Conservation (phyloP, 92 coral and sea anemone species). For the Zoanthus gigantus region DNA sequence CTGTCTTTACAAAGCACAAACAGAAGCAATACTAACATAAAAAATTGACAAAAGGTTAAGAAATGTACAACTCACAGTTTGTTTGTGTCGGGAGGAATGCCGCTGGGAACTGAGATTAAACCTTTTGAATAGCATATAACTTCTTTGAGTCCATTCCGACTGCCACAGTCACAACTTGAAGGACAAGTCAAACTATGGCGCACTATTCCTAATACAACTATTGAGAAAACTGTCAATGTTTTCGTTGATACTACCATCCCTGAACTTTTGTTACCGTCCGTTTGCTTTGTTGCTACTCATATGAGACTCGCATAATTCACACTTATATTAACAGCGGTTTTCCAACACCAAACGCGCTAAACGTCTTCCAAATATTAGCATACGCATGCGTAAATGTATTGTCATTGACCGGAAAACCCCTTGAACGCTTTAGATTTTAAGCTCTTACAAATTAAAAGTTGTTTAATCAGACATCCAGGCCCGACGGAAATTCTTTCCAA, state of each 20-base stretch:
- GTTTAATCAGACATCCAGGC: slow-evolving; percentile 12
- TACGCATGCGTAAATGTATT: slow-evolving; percentile 49
- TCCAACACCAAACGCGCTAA: slow-evolving; percentile 35
- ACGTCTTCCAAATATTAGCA: slow-evolving; percentile 35
- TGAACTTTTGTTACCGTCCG: neutral
- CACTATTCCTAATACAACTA: slow-evolving; percentile 23
- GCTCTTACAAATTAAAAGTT: slow-evolving; percentile 21
- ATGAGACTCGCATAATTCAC: slow-evolving; percentile 25
- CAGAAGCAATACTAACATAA: neutral
- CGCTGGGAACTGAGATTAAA: slow-evolving; percentile 30
- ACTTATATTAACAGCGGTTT: slow-evolving; percentile 42
- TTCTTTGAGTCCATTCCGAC: neutral
- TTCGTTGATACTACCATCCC: slow-evolving; percentile 35
- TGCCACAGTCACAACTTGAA: slow-evolving; percentile 23
- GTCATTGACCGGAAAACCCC: slow-evolving; percentile 40
- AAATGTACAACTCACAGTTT: slow-evolving; percentile 42
- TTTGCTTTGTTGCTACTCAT: slow-evolving; percentile 25
- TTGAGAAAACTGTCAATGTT: neutral
- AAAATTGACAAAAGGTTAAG: slow-evolving; percentile 13
- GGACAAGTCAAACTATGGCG: slow-evolving; percentile 12
- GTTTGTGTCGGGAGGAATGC: slow-evolving; percentile 34
- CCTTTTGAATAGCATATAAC: slow-evolving; percentile 24
- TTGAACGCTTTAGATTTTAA: slow-evolving; percentile 46
- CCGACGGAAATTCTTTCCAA: slow-evolving; percentile 48
- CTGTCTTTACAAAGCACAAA: slow-evolving; percentile 4